Conservation (phyloP, 2,888 invertebrate species). For the Ectobius pallidus region DNA sequence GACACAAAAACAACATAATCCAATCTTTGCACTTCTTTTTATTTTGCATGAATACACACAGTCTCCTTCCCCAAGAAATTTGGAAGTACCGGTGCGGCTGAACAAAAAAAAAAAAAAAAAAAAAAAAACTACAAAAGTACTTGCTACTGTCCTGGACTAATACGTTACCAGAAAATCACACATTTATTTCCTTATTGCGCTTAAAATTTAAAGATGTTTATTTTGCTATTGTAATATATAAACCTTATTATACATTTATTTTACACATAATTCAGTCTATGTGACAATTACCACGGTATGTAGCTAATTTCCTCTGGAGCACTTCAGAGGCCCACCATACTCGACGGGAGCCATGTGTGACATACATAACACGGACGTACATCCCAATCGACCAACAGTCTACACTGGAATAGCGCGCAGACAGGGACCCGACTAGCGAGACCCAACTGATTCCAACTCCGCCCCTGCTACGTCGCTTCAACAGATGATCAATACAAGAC, state of each 20-base stretch:
- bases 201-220: too few species aligned
- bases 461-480: conserved; percentile 38
- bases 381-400: conserved; percentile 51
- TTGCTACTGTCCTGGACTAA: too few species aligned
- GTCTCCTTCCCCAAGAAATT: too few species aligned
- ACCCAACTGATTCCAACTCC: conserved; percentile 43
- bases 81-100: too few species aligned
- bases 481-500: conserved; percentile 6
- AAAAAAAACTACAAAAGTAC: too few species aligned
- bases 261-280: neutral
- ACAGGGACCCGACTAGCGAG: conserved; percentile 41
- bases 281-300: conserved; percentile 50
- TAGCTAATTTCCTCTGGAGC: conserved; percentile 47
- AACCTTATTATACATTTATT: neutral
- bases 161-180: too few species aligned
- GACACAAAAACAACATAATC: too few species aligned
- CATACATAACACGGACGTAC: conserved; percentile 51
- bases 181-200: too few species aligned
- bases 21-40: too few species aligned
- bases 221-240: too few species aligned
- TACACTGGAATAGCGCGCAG: conserved; percentile 46
- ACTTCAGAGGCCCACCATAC: conserved; percentile 49
- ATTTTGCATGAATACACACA: too few species aligned
- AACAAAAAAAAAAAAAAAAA: too few species aligned
- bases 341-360: conserved; percentile 54